phyloP scores from a whole-genome alignment of 1,140 invertebrate genomes.

The Meloidogyne floridensis region DNA sequence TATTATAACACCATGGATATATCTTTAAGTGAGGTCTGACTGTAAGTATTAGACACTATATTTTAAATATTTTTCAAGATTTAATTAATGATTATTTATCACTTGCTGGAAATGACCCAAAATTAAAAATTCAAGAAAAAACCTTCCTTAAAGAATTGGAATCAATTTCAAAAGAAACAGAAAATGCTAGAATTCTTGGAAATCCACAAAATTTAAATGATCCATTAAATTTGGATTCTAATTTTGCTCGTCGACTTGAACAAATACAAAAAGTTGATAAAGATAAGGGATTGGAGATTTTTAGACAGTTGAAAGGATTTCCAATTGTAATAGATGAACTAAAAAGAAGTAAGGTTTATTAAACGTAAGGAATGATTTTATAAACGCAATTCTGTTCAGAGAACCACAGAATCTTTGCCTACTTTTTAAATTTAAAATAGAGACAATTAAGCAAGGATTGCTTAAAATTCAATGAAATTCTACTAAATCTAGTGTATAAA shows the following conservation, averaged over 20 bases:
- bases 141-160: background rate
- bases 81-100: slow-evolving; percentile 7
- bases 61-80: background rate
- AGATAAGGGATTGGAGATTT: background rate
- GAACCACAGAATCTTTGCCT: no score
- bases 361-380: no score
- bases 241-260: background rate
- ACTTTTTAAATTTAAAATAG: no score
- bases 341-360: background rate
- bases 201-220: slow-evolving; percentile 4
- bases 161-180: slow-evolving; percentile 2
- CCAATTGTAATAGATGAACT: background rate
- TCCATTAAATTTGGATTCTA: background rate
- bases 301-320: background rate
- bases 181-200: background rate
- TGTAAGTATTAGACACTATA: no score
- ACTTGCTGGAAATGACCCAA: background rate
- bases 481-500: no score
- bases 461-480: no score
- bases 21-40: no score
- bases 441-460: no score
- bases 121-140: background rate
- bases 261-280: background rate
- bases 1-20: no score
- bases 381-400: no score